Conservation (phyloP, 2,113 vertebrate genomes). For the Tympanuchus pallidicinctus region DNA sequence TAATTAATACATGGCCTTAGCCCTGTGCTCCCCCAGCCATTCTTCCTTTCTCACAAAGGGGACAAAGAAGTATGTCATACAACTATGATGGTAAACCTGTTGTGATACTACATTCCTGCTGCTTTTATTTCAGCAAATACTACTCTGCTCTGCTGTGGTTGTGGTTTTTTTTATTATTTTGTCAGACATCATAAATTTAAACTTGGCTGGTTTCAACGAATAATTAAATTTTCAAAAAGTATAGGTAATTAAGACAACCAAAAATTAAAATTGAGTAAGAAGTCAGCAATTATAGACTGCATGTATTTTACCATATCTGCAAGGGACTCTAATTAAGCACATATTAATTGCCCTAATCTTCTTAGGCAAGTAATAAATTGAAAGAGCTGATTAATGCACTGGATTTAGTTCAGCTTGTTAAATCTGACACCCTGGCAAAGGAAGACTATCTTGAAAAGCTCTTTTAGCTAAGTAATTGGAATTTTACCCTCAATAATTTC, state of each 20-base stretch:
- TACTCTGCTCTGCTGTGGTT: not conserved
- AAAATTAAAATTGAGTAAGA: constrained; percentile 64
- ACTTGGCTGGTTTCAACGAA: not conserved
- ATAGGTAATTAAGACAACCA: constrained; percentile 60
- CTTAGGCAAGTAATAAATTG: constrained; percentile 75
- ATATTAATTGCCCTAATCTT: constrained; percentile 76
- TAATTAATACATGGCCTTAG: not conserved
- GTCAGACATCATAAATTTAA: constrained; percentile 8
- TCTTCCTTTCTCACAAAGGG: not conserved
- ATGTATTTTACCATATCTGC: constrained; percentile 59
- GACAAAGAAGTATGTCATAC: not conserved
- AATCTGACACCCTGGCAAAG: constrained; percentile 70
- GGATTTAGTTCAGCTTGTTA: constrained; percentile 79
- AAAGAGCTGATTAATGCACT: constrained; percentile 73
- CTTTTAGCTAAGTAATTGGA: constrained; percentile 74
- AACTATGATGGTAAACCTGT: not conserved
- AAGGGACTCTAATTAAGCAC: constrained; percentile 75
- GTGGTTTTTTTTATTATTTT: not conserved
- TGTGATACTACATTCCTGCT: not conserved
- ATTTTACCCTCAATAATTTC: constrained; percentile 71
- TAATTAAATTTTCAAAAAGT: constrained; percentile 57
- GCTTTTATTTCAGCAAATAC: not conserved
- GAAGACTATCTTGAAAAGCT: constrained; percentile 66
- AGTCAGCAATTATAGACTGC: constrained; percentile 47
- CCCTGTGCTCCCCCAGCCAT: not conserved